Conservation (phyloP, 2,797 vertebrate genomes). For the Chromis chromis region DNA sequence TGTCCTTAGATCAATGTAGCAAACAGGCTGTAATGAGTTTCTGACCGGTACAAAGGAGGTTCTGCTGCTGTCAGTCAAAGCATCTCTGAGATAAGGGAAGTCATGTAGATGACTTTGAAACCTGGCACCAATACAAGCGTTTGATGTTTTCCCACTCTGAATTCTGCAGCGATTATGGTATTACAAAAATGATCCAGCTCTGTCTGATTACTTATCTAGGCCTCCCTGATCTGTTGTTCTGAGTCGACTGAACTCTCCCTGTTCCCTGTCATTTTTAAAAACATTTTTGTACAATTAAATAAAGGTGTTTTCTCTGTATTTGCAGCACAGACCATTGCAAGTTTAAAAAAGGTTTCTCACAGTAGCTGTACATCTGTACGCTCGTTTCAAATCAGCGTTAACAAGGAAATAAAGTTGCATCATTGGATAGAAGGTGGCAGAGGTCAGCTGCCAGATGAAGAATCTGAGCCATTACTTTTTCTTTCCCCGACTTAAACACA, state of each 20-base stretch:
- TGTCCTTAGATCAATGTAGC: background rate
- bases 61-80: constrained; percentile 45
- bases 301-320: background rate
- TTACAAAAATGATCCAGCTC: background rate
- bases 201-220: background rate
- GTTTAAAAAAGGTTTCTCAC: background rate
- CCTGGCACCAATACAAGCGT: background rate
- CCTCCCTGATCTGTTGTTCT: background rate
- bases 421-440: background rate
- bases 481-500: constrained; percentile 13
- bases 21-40: background rate
- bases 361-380: background rate
- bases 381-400: constrained; percentile 9
- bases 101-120: constrained; percentile 17
- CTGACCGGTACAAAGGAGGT: background rate
- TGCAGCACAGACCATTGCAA: background rate
- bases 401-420: constrained; percentile 12
- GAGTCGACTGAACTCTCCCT: too few relatives aligned
- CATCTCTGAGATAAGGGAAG: constrained; percentile 30
- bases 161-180: background rate
- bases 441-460: background rate
- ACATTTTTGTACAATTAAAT: background rate
- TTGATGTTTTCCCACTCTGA: background rate
- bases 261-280: too few relatives aligned
- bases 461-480: background rate